A percentile compares a stretch with the other conserved stretches of the same genome.
Evolutionary conservation across 2,888 invertebrate genomes (phyloP).

Genomic region (Epinotia nisella): DNA sequence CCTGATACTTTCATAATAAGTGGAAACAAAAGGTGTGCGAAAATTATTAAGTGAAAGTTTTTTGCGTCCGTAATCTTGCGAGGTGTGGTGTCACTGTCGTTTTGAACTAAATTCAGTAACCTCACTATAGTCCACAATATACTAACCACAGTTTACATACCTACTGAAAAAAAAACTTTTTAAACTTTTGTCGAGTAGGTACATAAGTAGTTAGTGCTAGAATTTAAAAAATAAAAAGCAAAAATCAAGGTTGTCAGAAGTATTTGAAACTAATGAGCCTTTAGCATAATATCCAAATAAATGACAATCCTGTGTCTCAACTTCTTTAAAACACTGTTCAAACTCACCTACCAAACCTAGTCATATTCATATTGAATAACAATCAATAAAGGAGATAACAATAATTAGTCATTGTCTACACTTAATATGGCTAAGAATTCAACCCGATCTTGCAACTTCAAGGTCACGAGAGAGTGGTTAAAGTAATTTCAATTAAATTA

Average conservation of each 20-base stretch:
- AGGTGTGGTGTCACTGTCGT: not conserved
- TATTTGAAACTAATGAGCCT: not conserved
- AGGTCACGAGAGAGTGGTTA: constrained; percentile 48
- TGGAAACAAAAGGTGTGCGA: constrained; percentile 19
- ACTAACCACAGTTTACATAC: no score
- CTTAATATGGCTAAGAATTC: not conserved
- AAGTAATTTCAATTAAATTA: constrained; percentile 6
- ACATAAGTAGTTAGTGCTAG: no score
- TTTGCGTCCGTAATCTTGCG: not conserved
- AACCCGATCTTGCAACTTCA: constrained; percentile 51
- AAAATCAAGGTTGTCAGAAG: not conserved
- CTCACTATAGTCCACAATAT: no score
- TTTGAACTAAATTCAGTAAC: not conserved
- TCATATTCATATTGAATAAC: no score
- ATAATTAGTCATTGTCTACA: not conserved
- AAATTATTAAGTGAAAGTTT: constrained; percentile 16
- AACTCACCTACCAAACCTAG: no score
- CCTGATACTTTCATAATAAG: constrained; percentile 7
- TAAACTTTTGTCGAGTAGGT: no score
- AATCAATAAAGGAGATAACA: not conserved
- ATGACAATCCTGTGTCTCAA: not conserved
- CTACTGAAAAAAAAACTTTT: no score
- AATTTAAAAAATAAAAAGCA: not conserved
- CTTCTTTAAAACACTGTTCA: not conserved
- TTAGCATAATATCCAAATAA: not conserved